A percentile compares a stretch with the other conserved stretches of the same genome.
phyloP scores from a whole-genome alignment of 1,140 invertebrate species.

The Drosophila sechellia region DNA sequence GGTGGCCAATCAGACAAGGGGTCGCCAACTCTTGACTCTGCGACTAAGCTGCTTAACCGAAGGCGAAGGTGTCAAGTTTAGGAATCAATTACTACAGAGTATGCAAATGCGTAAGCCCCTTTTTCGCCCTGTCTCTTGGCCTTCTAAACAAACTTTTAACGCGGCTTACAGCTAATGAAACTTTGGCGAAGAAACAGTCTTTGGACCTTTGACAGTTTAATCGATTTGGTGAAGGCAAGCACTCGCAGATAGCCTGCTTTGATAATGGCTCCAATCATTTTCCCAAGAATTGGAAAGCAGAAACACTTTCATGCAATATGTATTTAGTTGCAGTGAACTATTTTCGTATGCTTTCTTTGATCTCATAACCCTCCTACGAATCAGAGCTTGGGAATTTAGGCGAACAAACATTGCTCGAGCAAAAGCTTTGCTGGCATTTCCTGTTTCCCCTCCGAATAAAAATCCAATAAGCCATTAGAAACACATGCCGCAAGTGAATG shows the following conservation, averaged over 20 bases:
- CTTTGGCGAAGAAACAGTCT: background rate
- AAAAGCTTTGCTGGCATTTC: conserved; percentile 34
- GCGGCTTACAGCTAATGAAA: conserved; percentile 6
- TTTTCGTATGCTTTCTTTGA: conserved; percentile 15
- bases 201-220: conserved; percentile 12
- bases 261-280: conserved; percentile 11
- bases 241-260: conserved; percentile 15
- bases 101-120: conserved; percentile 31
- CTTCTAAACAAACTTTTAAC: conserved; percentile 19
- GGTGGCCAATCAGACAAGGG: conserved; percentile 29
- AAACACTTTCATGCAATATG: background rate
- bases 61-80: conserved; percentile 76
- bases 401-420: conserved; percentile 38
- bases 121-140: background rate
- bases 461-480: conserved; percentile 36
- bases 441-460: background rate
- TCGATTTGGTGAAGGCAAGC: conserved; percentile 7
- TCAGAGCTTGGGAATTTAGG: conserved; percentile 8
- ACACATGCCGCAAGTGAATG: conserved; percentile 65
- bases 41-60: conserved; percentile 66
- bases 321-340: conserved; percentile 4
- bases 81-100: conserved; percentile 74
- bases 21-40: conserved; percentile 43
- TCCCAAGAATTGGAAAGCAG: background rate
- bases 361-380: background rate